Conservation (phyloP, 1,140 invertebrate species). For the Musca domestica region DNA sequence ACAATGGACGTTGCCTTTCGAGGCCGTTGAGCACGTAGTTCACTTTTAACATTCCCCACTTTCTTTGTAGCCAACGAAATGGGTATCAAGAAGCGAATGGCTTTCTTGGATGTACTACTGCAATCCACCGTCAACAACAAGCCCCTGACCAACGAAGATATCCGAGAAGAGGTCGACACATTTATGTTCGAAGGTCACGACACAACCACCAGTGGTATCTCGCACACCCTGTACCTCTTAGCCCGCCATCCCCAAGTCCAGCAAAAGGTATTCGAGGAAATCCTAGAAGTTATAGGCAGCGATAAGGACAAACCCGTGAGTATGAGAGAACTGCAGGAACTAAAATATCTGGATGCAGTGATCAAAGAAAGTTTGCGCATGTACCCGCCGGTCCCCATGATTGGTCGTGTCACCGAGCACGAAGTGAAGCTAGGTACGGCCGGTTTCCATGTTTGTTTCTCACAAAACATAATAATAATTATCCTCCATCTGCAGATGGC, state of each 20-base stretch:
- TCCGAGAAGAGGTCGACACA: slow-evolving; percentile 72
- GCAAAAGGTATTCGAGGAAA: slow-evolving; percentile 61
- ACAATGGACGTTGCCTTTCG: too few species aligned
- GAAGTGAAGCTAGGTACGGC: too few species aligned
- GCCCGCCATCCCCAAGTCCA: slow-evolving; percentile 61
- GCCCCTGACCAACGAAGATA: slow-evolving; percentile 63
- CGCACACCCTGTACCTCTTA: slow-evolving; percentile 59
- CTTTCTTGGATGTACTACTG: slow-evolving; percentile 76
- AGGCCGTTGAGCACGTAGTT: too few species aligned
- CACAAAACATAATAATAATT: too few species aligned
- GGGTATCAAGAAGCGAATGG: slow-evolving; percentile 66
- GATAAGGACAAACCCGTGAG: slow-evolving; percentile 30
- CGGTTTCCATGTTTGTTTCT: too few species aligned
- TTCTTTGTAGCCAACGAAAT: too few species aligned
- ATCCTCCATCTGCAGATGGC: slow-evolving; percentile 39
- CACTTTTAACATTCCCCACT: too few species aligned
- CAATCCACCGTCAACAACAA: slow-evolving; percentile 60
- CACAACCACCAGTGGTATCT: slow-evolving; percentile 63
- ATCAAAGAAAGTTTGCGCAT: slow-evolving; percentile 65
- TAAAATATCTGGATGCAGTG: slow-evolving; percentile 57
- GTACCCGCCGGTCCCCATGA: slow-evolving; percentile 67
- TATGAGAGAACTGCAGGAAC: slow-evolving; percentile 30
- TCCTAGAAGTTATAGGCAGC: slow-evolving; percentile 58
- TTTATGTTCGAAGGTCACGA: slow-evolving; percentile 78
- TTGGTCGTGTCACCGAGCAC: slow-evolving; percentile 61